Evolutionary conservation across 2,113 vertebrate species (phyloP), one percentile per base, ranked within the genome.

Genomic region (Crotalus tigris): DNA sequence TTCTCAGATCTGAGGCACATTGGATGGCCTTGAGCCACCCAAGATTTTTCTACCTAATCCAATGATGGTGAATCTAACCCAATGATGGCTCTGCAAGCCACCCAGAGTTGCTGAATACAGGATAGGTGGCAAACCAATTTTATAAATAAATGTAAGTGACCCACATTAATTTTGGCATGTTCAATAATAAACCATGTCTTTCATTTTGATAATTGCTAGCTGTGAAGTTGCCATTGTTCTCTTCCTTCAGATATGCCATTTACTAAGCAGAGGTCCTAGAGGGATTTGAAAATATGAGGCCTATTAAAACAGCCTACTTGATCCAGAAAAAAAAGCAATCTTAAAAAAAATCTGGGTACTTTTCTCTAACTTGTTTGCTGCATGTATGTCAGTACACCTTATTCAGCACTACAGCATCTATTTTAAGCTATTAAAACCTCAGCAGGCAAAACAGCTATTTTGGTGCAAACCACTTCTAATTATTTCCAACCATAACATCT

Each of bases 341-440:
- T 81, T 17, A 26, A 85, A 75, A 29, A 75, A 91, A 54, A n/a
- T 1, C 64, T 55, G n/a, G 69, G 23, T 3, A 44, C 33, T 81
- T 81, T 81, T 81, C 33, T 39, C 33, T 44, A 81, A 17, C 23
- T 51, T 87, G 19, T 15, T 92, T 29, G 23, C n/a, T 85, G 11
- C 44, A 39, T n/a, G 44, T 90, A 23, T 11, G 26, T n/a, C 55
- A 54, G 51, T 33, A 11, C n/a, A 90, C 19, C 46, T 64, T 29
- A 44, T 61, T 54, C 55, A 90, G 61, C 54, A 24, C 61, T 53
- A 9, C 57, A 15, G 39, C 3, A 23, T 64, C 44, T 87, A 93
- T 93, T 93, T 87, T 90, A 49, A 87, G 49, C 24, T 86, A 90
- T 90, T 64, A 90, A 90, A 90, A 85, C 92, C 75, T 64, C 88